Percentiles rank a stretch among this genome's conserved stretches.
Conservation (phyloP, 2,113 vertebrate genomes). For the Diphyllodes magnificus region DNA sequence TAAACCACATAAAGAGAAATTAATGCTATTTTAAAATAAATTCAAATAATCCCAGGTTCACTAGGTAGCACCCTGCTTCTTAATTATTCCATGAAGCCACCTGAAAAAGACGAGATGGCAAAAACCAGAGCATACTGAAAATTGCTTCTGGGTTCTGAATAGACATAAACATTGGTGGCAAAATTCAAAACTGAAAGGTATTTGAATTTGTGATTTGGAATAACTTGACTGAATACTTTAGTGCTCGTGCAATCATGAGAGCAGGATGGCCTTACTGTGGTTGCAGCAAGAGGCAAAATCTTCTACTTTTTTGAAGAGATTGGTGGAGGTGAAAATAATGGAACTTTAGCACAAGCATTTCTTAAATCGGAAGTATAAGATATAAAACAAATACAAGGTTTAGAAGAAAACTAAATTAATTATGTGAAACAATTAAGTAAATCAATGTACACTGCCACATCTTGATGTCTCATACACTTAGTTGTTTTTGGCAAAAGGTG, state of each 20-base stretch:
- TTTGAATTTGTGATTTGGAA: neutral
- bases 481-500: neutral
- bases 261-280: rapidly evolving
- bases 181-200: neutral
- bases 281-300: neutral
- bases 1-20: neutral
- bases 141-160: neutral
- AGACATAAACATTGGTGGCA: neutral
- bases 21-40: neutral
- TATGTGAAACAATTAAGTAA: neutral
- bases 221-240: neutral
- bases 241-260: neutral
- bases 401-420: neutral
- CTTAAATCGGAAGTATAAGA: neutral
- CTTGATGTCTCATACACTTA: neutral
- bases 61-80: neutral
- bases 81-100: neutral
- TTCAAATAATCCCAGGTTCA: neutral
- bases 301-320: neutral
- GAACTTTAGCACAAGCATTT: neutral
- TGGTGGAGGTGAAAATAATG: neutral
- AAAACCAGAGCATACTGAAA: neutral
- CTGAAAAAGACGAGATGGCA: neutral
- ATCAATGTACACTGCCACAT: neutral
- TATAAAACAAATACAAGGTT: neutral